Conservation (phyloP, 2,113 vertebrate species). For the Equus quagga region DNA sequence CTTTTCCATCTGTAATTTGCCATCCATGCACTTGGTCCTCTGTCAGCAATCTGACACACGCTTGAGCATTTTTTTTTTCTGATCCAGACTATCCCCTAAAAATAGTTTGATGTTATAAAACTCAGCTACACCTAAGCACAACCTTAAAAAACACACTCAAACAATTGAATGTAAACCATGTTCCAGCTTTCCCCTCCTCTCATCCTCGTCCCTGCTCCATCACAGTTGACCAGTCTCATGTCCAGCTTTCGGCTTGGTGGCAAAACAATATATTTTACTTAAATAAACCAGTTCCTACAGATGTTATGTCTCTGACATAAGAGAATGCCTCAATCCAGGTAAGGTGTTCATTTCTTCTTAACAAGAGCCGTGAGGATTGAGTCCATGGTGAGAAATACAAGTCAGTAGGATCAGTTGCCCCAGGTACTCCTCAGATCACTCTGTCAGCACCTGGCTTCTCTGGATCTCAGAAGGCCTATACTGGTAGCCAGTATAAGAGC, state of each 20-base stretch:
- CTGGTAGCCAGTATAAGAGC: not conserved
- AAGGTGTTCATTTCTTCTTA: conserved; percentile 34
- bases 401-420: not conserved
- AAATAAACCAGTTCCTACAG: not conserved
- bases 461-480: not conserved
- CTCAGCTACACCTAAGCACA: not conserved
- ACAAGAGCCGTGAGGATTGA: not conserved
- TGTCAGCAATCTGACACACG: conserved; percentile 26
- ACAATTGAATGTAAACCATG: not conserved
- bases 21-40: not conserved
- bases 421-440: not conserved
- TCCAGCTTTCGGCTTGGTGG: conserved; percentile 2
- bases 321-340: not conserved
- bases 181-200: not conserved
- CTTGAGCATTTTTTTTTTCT: not conserved
- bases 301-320: conserved; percentile 40
- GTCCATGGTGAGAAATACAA: not conserved
- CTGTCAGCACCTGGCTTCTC: not conserved
- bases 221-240: not conserved
- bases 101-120: conserved; percentile 45
- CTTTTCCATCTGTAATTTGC: conserved; percentile 21
- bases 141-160: conserved; percentile 18
- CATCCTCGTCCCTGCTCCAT: not conserved
- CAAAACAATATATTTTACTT: conserved; percentile 8
- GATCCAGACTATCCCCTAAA: conserved; percentile 22